Percentiles rank a stretch among this genome's conserved stretches.
These are phyloP conservation scores for Collichthys lucidus DNA, from an alignment of 2,113 vertebrate genomes.

Conservation along the genomic window DNA sequence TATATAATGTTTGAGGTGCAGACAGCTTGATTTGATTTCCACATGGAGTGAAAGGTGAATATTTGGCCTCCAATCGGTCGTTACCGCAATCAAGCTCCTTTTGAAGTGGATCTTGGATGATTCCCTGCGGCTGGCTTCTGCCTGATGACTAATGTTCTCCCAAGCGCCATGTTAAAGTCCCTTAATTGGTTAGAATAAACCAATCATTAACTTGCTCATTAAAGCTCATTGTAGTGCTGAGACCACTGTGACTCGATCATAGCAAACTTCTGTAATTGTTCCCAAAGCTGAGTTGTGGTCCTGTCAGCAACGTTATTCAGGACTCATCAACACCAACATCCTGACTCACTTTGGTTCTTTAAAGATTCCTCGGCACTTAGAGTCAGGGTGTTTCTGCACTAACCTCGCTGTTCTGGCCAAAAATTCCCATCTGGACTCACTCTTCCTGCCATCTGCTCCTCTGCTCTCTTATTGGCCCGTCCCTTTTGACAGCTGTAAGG, in stretches of 20 bases:
- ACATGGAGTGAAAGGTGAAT: conserved; percentile 68
- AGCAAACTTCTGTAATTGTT: conserved; percentile 48
- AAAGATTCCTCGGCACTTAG: conserved; percentile 65
- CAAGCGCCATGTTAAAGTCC: conserved; percentile 46
- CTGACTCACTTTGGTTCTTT: conserved; percentile 62
- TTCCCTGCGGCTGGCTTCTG: conserved; percentile 68
- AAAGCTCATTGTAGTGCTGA: conserved; percentile 56
- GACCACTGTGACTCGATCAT: conserved; percentile 35
- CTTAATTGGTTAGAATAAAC: conserved; percentile 65
- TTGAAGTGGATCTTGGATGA: conserved; percentile 76
- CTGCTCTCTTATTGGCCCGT: conserved; percentile 66
- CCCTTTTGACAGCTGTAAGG: conserved; percentile 52
- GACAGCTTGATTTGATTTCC: conserved; percentile 48
- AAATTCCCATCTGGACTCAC: conserved; percentile 75
- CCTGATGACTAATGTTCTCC: conserved; percentile 70
- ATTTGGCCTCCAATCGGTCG: conserved; percentile 80
- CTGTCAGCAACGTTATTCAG: conserved; percentile 20
- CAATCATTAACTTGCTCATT: conserved; percentile 68
- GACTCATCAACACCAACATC: conserved; percentile 43
- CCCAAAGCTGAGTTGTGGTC: conserved; percentile 29
- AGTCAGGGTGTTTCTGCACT: conserved; percentile 66
- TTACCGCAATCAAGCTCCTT: conserved; percentile 79
- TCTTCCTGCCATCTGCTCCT: conserved; percentile 76
- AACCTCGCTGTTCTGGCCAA: conserved; percentile 74
- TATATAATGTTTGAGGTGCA: conserved; percentile 32